Base-by-base conservation (phyloP, 2,113 vertebrate genomes). In the Psilopogon haemacephalus region DNA sequence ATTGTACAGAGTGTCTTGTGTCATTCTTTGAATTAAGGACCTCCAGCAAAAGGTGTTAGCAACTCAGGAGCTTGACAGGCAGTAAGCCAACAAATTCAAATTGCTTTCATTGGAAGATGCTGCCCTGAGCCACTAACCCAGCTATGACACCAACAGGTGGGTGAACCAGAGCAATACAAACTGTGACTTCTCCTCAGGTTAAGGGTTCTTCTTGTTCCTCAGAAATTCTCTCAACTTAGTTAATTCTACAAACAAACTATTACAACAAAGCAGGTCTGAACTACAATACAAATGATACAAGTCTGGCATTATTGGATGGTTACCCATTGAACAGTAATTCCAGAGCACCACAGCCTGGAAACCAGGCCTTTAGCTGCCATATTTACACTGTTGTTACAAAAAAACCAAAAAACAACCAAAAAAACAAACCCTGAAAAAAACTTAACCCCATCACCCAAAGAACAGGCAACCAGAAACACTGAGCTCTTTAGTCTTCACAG, bases 381-480 rank as follows among this genome's bases (percentile, higher is more conserved):
- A 97, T 97, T 97, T 97, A 97, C 97, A 97, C 90, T 96, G 96
- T 95, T 33, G 68, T 96, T 95, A 94, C 73, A 60, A 88, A 91
- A 92, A 79, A 88, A 76, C 90, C 89, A 79, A 86, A 79, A 30
- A 30, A 46, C 24, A n/a, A n/a, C n/a, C n/a, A 14, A n/a, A 40
- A 48, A 28, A 37, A 28, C 28, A 75, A 93, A 91, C 76, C 84
- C 89, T 89, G 78, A 91, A 95, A 93, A 89, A 90, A 88, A 78
- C 19, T 44, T 85, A 85, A 94, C 84, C 70, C 84, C 74, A 38
- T 23, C 56, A 80, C 87, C 58, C 48, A 64, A 79, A 81, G 59
- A 78, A 68, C 80, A 86, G 90, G 91, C 94, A 94, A 94, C 64
- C 75, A 78, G 82, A 94, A 85, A 85, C 4, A 40, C 86, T 56